Evolutionary conservation across 2,888 invertebrate species (phyloP), one percentile per base, ranked within the genome.

Genomic region (Rhingia campestris): DNA sequence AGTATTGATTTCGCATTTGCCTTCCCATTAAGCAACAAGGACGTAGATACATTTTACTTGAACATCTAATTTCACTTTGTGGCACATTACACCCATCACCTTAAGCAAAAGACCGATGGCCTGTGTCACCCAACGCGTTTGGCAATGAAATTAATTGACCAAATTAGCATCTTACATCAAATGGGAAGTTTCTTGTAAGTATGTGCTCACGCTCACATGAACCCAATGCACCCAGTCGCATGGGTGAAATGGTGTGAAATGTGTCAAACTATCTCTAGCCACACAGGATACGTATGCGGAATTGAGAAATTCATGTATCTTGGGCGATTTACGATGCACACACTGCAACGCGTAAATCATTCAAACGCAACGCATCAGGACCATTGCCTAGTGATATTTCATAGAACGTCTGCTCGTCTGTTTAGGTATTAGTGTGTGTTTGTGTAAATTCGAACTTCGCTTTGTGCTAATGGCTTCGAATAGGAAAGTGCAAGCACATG

Each of bases 81-180:
- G 45, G 33, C 41, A 54, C 45, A 47, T 45, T 45, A 39, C 43
- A 53, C 53, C 53, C 6, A n/a, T 12, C 37, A 61, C 53, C 22
- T 56, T 47, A 54, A 12, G 12, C 61, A 12, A 64, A 58, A 59
- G 32, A 72, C 72, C 64, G 37, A 77, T 61, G 56, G 77, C 9
- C 45, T 37, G 45, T 64, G 72, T 43, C 70, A 49, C 58, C 43
- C 32, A 51, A 43, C 54, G 58, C 49, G 37, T 70, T 43, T 43
- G 30, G 6, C 63, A 64, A 59, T 45, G 47, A 76, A 76, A 84
- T 80, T 84, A 80, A 74, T 80, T 84, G 80, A 70, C 58, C 66
- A 75, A 75, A 84, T 84, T 84, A 80, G 58, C 84, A 84, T 84
- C 84, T 75, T 70, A 84, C 84, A 84, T 70, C 64, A 72, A 84